A percentile compares a stretch with the other conserved stretches of the same genome.
Evolutionary conservation across 2,888 invertebrate genomes (phyloP).

Genomic region (Catocala fraxini): DNA sequence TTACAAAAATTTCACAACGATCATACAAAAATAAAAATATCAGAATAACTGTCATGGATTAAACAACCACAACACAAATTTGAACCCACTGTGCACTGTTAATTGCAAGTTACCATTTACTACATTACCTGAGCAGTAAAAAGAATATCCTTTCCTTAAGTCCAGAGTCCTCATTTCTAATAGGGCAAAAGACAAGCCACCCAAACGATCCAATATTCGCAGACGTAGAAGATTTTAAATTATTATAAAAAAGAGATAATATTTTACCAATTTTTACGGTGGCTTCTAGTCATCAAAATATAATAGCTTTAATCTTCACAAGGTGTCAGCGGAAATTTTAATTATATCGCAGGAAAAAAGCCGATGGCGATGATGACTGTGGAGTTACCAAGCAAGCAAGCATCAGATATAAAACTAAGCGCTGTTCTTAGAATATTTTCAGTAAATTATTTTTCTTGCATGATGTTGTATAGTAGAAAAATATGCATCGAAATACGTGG

Average conservation of each 20-base stretch:
- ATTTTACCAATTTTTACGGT: slow-evolving; percentile 43
- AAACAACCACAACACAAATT: too few species aligned
- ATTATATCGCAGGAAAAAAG: slow-evolving; percentile 71
- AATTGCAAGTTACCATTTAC: too few species aligned
- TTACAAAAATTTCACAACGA: too few species aligned
- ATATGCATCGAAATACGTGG: too few species aligned
- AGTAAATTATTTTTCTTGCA: background rate
- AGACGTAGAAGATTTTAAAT: slow-evolving; percentile 18
- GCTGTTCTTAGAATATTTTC: background rate
- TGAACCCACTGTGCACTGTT: too few species aligned
- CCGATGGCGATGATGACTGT: slow-evolving; percentile 58
- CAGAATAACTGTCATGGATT: too few species aligned
- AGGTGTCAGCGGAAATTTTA: slow-evolving; percentile 76
- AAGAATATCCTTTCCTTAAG: background rate
- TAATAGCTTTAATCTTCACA: slow-evolving; percentile 64
- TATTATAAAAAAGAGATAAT: slow-evolving; percentile 34
- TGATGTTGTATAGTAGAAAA: too few species aligned
- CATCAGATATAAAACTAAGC: slow-evolving; percentile 20
- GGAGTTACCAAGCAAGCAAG: slow-evolving; percentile 1
- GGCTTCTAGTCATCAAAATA: slow-evolving; percentile 65
- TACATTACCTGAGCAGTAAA: too few species aligned
- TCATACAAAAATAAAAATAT: too few species aligned
- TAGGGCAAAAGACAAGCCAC: background rate
- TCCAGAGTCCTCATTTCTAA: background rate
- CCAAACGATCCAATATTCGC: slow-evolving; percentile 9